These are phyloP conservation scores for Steinernema carpocapsae DNA, from an alignment of 2,888 invertebrate genomes.

Conservation along the genomic window DNA sequence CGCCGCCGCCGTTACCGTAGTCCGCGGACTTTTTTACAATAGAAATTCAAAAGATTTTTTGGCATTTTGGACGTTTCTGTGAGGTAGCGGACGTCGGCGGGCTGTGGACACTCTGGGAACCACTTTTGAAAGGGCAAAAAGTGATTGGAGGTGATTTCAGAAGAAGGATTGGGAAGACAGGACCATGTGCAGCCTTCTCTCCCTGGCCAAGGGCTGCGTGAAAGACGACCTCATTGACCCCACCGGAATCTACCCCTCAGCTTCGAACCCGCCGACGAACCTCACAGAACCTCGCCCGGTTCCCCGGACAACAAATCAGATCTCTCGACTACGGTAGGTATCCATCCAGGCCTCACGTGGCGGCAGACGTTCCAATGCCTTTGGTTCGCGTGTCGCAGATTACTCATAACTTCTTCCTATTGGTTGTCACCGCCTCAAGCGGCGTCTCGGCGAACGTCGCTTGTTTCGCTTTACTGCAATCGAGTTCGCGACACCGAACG, in stretches of 20 bases:
- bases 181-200: slow-evolving; percentile 1
- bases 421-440: slow-evolving; percentile 27
- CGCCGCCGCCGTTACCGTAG: background rate
- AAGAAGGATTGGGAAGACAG: slow-evolving; percentile 20
- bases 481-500: slow-evolving; percentile 31
- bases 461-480: slow-evolving; percentile 16
- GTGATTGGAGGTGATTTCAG: background rate
- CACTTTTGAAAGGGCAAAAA: background rate
- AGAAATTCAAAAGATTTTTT: too few species aligned
- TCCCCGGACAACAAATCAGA: slow-evolving; percentile 21
- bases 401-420: slow-evolving; percentile 34
- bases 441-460: slow-evolving; percentile 28
- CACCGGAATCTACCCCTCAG: background rate
- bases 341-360: background rate
- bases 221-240: slow-evolving; percentile 9
- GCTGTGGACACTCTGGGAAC: too few species aligned
- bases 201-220: slow-evolving; percentile 4
- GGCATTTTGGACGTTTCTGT: too few species aligned
- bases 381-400: background rate
- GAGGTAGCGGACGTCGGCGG: too few species aligned
- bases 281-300: slow-evolving; percentile 1
- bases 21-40: background rate
- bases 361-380: background rate
- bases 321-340: slow-evolving; percentile 29
- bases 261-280: slow-evolving; percentile 12